A percentile compares a stretch with the other conserved stretches of the same genome.
These are phyloP conservation scores for Pteronotus mesoamericanus DNA, from an alignment of 2,797 vertebrate genomes.

Conservation along the genomic window DNA sequence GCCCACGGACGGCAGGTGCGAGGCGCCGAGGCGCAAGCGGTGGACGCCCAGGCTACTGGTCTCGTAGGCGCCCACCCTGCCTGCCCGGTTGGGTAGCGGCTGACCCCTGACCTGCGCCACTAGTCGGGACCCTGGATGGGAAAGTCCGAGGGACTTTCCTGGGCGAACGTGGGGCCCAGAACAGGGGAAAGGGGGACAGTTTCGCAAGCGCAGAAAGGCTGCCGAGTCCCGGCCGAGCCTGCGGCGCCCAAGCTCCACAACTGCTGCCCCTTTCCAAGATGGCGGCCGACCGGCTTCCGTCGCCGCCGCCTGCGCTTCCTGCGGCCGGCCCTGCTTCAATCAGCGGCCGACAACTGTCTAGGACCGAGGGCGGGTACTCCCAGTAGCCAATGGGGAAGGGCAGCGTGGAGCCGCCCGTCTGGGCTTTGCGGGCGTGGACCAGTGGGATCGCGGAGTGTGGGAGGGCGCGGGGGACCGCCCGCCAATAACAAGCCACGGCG, in stretches of 20 bases:
- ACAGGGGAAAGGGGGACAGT: rapidly evolving
- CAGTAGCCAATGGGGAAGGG: slow-evolving; percentile 73
- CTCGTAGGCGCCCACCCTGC: background rate
- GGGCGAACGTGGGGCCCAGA: too few relatives aligned
- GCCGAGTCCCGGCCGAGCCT: rapidly evolving
- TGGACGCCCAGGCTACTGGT: too few relatives aligned
- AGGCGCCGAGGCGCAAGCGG: background rate
- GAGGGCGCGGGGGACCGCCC: background rate
- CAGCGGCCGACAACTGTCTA: slow-evolving; percentile 82
- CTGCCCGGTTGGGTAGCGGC: background rate
- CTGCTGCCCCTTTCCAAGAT: slow-evolving; percentile 15
- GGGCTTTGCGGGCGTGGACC: slow-evolving; percentile 7
- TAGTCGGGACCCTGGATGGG: too few relatives aligned
- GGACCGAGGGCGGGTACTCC: background rate
- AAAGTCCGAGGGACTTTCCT: too few relatives aligned
- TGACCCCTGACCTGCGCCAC: background rate
- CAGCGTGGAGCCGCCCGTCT: slow-evolving; percentile 72
- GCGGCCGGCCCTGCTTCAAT: slow-evolving; percentile 68
- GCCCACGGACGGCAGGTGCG: background rate
- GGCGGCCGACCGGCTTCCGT: background rate
- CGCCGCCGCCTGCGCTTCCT: background rate
- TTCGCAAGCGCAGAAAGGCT: rapidly evolving
- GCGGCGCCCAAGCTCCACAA: rapidly evolving
- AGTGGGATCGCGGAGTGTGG: slow-evolving; percentile 7
- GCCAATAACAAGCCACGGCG: slow-evolving; percentile 58